A percentile compares a stretch with the other conserved stretches of the same genome.
phyloP scores from a whole-genome alignment of 35 echinoderm and acorn worm genomes.

The Heliocidaris tuberculata region DNA sequence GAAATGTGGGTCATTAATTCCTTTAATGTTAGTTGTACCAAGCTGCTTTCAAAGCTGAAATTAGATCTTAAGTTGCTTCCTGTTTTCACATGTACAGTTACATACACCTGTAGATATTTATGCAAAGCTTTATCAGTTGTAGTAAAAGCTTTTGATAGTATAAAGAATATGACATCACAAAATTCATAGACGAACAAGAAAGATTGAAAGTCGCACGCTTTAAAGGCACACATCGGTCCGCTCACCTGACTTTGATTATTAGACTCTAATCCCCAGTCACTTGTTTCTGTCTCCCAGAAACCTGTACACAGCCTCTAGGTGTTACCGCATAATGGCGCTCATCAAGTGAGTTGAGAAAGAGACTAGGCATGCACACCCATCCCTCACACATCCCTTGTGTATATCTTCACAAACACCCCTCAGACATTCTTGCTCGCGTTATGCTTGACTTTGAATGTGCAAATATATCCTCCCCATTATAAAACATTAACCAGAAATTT shows the following conservation, averaged over 20 bases:
- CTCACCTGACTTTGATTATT: neutral
- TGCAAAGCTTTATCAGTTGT: neutral
- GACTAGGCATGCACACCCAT: neutral
- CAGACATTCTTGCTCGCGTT: neutral
- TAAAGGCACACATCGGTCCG: neutral
- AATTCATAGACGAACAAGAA: neutral
- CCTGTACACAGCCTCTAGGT: slow-evolving; percentile 65
- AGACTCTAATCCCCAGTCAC: slow-evolving; percentile 30
- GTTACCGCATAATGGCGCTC: slow-evolving; percentile 84
- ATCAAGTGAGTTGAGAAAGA: slow-evolving; percentile 78
- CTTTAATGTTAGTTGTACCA: no score
- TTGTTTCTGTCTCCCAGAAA: slow-evolving; percentile 51
- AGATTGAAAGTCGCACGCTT: neutral
- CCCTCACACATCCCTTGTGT: neutral
- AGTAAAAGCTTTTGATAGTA: neutral
- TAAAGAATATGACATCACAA: neutral
- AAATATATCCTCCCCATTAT: neutral
- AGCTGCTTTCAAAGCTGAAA: neutral
- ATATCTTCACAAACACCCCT: neutral
- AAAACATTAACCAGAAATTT: neutral
- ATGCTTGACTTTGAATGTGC: neutral
- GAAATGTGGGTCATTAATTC: neutral
- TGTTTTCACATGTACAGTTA: neutral
- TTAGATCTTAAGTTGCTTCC: neutral
- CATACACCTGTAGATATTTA: neutral